Conservation (phyloP, 2,888 invertebrate genomes). For the Sepioteuthis lessoniana region DNA sequence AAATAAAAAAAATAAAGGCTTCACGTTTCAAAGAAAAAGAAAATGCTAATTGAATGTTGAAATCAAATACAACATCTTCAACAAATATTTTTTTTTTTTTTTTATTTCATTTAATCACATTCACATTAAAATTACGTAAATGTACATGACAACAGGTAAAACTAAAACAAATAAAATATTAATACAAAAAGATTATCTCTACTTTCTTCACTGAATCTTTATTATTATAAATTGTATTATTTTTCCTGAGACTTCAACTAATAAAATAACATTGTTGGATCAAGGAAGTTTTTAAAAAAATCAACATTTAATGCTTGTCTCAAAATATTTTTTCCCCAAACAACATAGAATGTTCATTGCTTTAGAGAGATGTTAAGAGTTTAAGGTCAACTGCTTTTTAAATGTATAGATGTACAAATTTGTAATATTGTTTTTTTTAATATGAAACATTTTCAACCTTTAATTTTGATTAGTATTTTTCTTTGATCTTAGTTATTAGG, state of each 20-base stretch:
- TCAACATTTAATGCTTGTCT: background rate
- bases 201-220: background rate
- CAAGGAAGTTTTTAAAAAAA: background rate
- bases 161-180: background rate
- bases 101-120: background rate
- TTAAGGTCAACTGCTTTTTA: background rate
- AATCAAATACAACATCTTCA: constrained; percentile 2
- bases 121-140: background rate
- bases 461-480: too few relatives aligned
- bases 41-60: background rate
- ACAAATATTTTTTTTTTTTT: background rate
- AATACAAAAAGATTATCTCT: background rate
- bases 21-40: background rate
- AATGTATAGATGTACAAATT: background rate
- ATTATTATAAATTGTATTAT: background rate
- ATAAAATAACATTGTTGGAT: background rate
- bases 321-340: background rate
- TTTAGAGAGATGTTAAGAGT: background rate
- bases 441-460: too few relatives aligned
- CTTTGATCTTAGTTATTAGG: too few relatives aligned
- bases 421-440: background rate
- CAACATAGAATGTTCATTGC: background rate
- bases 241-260: background rate
- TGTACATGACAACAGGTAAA: background rate
- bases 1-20: background rate